Evolutionary conservation across 2,113 vertebrate species (phyloP), one percentile per base, ranked within the genome.

Genomic region (Sander lucioperca): DNA sequence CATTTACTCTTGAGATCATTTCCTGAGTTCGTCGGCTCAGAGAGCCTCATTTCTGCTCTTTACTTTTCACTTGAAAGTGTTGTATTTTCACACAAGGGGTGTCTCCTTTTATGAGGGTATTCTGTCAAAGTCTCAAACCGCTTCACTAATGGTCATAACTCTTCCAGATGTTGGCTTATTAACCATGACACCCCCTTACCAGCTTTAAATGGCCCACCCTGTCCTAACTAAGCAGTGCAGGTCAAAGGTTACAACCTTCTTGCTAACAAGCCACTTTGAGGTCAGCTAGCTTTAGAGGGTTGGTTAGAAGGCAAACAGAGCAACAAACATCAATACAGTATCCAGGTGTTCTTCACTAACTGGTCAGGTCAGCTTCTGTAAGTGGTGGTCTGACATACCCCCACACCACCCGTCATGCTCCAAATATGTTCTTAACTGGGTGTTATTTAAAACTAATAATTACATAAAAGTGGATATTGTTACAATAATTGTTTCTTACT

Each of bases 121-220:
- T 90, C 88, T 85, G 91, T 89, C 86, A 88, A 25, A 73, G 89
- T 91, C 91, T 90, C 86, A 83, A 68, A 88, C 83, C 74, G 68
- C 70, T 88, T 47, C 74, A 54, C 87, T 91, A 90, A 90, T 86
- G 91, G 86, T 80, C 90, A 88, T 93, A 94, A 94, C 91, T 92
- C 90, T 92, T 91, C 90, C 90, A 95, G 93, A 95, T 95, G 92
- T 95, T 81, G 39, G 79, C 85, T 93, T 94, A 93, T 95, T 93
- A 93, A 90, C 86, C 85, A 68, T 89, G 91, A 93, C 93, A 93
- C 88, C 83, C 81, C 67, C 81, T 78, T 56, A 59, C 88, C 53
- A 65, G 61, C 78, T 90, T 83, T 89, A 92, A 92, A 91, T 79
- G 88, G 89, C 91, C 92, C 89, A 90, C 93, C 91, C 86, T 88